These are phyloP conservation scores for Caenorhabditis panamensis DNA, from an alignment of 2,888 invertebrate genomes.

Conservation along the genomic window DNA sequence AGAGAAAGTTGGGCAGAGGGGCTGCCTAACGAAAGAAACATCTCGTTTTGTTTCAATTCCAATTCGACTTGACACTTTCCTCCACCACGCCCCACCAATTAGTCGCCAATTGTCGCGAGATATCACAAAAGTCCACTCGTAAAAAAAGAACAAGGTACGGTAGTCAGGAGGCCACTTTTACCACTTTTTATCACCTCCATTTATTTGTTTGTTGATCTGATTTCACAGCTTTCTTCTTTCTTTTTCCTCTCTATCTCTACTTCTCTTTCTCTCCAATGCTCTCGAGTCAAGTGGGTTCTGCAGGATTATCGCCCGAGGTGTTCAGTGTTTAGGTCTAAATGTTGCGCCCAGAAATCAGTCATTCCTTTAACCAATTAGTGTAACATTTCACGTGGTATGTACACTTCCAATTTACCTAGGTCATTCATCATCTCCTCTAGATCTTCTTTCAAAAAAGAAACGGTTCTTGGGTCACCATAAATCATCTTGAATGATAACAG, in stretches of 20 bases:
- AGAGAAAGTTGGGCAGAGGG: constrained; percentile 13
- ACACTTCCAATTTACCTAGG: too few species aligned
- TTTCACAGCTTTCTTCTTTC: too few species aligned
- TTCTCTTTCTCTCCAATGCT: background rate
- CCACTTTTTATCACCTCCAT: constrained; percentile 6
- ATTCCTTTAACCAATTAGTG: too few species aligned
- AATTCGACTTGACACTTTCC: constrained; percentile 53
- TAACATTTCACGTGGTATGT: too few species aligned
- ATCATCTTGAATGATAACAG: too few species aligned
- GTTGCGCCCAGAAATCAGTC: background rate
- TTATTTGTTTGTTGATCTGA: constrained; percentile 3
- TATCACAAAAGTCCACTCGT: background rate
- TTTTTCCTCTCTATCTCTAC: background rate
- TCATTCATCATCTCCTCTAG: too few species aligned
- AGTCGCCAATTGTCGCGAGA: constrained; percentile 14
- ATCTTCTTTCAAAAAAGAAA: too few species aligned
- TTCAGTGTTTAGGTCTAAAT: background rate
- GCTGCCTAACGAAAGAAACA: constrained; percentile 7
- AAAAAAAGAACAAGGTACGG: background rate
- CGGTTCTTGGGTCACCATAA: too few species aligned
- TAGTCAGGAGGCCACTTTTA: background rate
- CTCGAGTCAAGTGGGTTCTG: constrained; percentile 6
- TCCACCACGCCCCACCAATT: constrained; percentile 46
- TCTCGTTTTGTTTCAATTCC: constrained; percentile 56
- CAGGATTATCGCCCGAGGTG: constrained; percentile 12